phyloP scores from a whole-genome alignment of 2,888 invertebrate genomes.

The Willowsia nigromaculata region DNA sequence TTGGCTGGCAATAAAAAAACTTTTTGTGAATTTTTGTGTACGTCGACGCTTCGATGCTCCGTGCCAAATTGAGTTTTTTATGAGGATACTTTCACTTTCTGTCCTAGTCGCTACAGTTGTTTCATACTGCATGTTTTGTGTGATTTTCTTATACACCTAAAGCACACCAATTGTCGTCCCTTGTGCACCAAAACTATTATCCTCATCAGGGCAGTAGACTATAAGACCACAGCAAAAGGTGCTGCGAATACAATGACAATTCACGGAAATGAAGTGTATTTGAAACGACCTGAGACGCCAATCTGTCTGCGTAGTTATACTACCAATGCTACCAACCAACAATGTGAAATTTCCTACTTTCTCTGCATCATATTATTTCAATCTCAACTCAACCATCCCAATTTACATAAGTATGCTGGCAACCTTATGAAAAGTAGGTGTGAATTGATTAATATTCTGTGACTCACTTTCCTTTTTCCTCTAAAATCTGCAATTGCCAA shows the following conservation, averaged over 20 bases:
- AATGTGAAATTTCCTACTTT: background rate
- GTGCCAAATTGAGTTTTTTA: slow-evolving; percentile 59
- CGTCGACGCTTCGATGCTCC: background rate
- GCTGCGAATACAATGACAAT: background rate
- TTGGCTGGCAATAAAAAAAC: background rate
- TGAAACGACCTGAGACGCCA: background rate
- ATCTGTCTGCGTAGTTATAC: background rate
- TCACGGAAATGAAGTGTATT: background rate
- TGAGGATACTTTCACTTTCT: slow-evolving; percentile 45
- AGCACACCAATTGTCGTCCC: background rate
- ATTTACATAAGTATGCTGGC: background rate
- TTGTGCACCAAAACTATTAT: background rate
- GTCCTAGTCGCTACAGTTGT: background rate
- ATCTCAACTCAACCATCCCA: background rate
- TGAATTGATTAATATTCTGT: slow-evolving; percentile 19
- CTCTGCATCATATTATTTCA: background rate
- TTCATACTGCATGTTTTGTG: background rate
- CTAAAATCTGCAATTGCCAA: background rate
- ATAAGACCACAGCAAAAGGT: background rate
- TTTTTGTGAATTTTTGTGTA: slow-evolving; percentile 3
- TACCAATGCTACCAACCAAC: background rate
- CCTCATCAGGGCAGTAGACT: background rate
- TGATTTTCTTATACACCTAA: background rate
- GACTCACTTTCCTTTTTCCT: background rate
- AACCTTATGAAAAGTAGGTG: background rate